A percentile compares a stretch with the other conserved stretches of the same genome.
Evolutionary conservation across 2,797 vertebrate species (phyloP).

Genomic region (Iguana delicatissima): DNA sequence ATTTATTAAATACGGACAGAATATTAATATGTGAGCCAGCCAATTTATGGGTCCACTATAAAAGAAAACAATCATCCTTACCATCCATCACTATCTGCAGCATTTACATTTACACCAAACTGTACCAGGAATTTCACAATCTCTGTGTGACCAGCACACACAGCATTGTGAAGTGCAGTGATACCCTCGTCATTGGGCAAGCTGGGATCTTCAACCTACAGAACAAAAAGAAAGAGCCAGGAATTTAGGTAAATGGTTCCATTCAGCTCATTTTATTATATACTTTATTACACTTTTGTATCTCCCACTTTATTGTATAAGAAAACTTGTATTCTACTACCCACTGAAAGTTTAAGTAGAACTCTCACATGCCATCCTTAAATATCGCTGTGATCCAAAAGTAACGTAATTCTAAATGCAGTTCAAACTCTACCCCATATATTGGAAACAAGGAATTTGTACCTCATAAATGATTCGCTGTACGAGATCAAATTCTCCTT

Average conservation of each 20-base stretch:
- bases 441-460: slow-evolving; percentile 32
- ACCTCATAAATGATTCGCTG: slow-evolving; percentile 99
- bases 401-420: slow-evolving; percentile 14
- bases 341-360: not conserved
- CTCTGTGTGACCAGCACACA: slow-evolving; percentile 96
- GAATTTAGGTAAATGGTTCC: not conserved
- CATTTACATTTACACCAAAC: slow-evolving; percentile 96
- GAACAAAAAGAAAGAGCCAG: not conserved
- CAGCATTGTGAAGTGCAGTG: slow-evolving; percentile 95
- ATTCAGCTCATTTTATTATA: not conserved
- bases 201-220: slow-evolving; percentile 95
- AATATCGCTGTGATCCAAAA: not conserved
- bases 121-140: slow-evolving; percentile 97
- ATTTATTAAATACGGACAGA: not conserved
- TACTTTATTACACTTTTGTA: not conserved
- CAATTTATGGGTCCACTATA: not conserved
- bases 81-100: slow-evolving; percentile 97
- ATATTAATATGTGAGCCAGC: not conserved
- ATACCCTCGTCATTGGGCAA: slow-evolving; percentile 96
- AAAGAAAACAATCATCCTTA: slow-evolving; percentile 70
- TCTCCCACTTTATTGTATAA: not conserved
- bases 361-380: not conserved
- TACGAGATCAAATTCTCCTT: slow-evolving; percentile 96
- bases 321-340: not conserved
- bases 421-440: not conserved